Base-by-base conservation (phyloP, 1,140 invertebrate species). In the Drosophila carrolli region DNA sequence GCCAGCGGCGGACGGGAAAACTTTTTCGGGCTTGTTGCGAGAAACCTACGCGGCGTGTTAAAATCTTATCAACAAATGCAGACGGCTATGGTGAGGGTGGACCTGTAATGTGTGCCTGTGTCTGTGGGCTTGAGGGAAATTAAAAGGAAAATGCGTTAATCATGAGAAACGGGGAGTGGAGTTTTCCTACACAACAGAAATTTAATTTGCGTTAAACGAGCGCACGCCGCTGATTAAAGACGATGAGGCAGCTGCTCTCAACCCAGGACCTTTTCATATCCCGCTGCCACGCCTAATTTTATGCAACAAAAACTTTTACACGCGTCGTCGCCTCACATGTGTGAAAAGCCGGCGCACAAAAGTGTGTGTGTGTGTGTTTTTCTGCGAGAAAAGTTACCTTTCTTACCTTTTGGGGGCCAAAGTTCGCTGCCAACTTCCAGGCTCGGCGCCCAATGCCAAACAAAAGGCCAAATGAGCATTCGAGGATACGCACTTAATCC, bases 131-230 rank as follows among this genome's bases (percentile, higher is more conserved):
- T 46, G 63, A 47, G 72, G 72, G 75, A 86, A 88, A 86, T 88
- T 88, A 86, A 86, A 88, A 79, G 83, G 62, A 86, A 86, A 86
- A 88, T 83, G 71, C 83, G 83, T 88, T 86, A 88, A 86, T 86
- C 83, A 86, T 89, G 63, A 50, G 65, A 5, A 47, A 43, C 35
- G 48, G 47, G 23, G 40, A 47, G 40, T 55, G 48, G 61, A 63
- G 63, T 74, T 83, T 62, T 62, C 62, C 66, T 79, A 48, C 50
- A 76, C 47, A 88, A 70, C 75, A 62, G 44, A 75, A 88, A 89
- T 83, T 89, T 88, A 88, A 89, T 89, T 88, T 88, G 76, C 83
- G 84, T 88, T 88, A 88, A 89, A 88, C 84, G 79, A 83, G 84
- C 83, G 84, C 79, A 89, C 79, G 66, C 75, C 79, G 65, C 80